Base-by-base conservation (phyloP, 2,888 invertebrate species). In the Microchrysa polita region DNA sequence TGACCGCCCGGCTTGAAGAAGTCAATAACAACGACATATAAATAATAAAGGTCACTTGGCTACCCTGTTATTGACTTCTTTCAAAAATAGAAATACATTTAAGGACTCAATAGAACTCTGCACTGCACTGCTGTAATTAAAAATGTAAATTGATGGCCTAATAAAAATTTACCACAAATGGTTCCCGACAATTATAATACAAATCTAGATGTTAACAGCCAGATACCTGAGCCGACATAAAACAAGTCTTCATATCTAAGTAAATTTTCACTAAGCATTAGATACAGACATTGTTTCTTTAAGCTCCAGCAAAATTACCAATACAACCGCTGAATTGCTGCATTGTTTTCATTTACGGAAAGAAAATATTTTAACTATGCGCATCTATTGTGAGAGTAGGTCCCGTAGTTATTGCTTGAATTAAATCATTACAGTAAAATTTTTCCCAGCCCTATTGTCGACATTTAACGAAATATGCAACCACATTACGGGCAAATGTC, bases 101-200 rank as follows among this genome's bases (percentile, higher is more conserved):
- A n/a, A n/a, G n/a, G n/a, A n/a, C n/a, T n/a, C n/a, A n/a, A n/a
- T n/a, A n/a, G n/a, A 59, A 20, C 61, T 5, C 61, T 10, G 12
- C 48, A 67, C 57, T 52, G 34, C 59, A 59, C 72, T 65, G 7
- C 27, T 34, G 71, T 73, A 63, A 75, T 75, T 75, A 75, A 61
- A 75, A 75, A 75, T 75, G 73, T 72, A 75, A 75, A 75, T 75
- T 67, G 72, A 42, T 44, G 16, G n/a, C 69, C 57, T n/a, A 55
- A 57, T 69, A 55, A 34, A 40, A 53, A 55, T 40, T 67, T 42
- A 42, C 52, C 18, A 20, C 65, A 42, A 48, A 22, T 44, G 44
- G 48, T 44, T 65, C 44, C 23, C 60, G 16, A 40, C 23, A 16
- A 16, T 27, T 61, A 16, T 61, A 34, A 18, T 61, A 40, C 16